Percentiles rank a stretch among this genome's conserved stretches.
Conservation (phyloP, 2,113 vertebrate genomes). For the Calyptommatus sinebrachiatus region DNA sequence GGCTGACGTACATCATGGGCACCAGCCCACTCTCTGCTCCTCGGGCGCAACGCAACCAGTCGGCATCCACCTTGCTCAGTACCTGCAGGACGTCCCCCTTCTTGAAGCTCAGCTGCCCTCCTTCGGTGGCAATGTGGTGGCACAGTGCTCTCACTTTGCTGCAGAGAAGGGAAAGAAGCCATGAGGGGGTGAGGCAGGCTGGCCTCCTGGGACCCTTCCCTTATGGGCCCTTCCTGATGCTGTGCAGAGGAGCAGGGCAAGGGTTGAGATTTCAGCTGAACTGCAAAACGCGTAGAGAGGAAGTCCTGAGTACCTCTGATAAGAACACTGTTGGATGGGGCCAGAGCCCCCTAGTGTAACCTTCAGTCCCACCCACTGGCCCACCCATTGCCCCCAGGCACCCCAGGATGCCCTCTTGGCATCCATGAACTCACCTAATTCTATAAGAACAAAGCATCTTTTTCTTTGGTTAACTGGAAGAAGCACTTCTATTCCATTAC, state of each 20-base stretch:
- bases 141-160: slow-evolving; percentile 89
- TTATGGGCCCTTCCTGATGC: fast-evolving
- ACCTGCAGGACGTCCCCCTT: slow-evolving; percentile 86
- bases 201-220: neutral
- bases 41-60: slow-evolving; percentile 87
- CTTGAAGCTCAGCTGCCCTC: slow-evolving; percentile 90
- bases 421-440: too few relatives aligned
- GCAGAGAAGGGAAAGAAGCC: slow-evolving; percentile 29
- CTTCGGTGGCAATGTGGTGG: slow-evolving; percentile 88
- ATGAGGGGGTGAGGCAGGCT: neutral
- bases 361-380: too few relatives aligned
- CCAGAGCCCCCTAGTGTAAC: too few relatives aligned
- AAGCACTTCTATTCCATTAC: too few relatives aligned
- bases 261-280: fast-evolving
- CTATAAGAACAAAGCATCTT: too few relatives aligned
- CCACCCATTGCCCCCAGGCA: too few relatives aligned
- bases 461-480: too few relatives aligned
- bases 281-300: too few relatives aligned
- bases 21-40: slow-evolving; percentile 81
- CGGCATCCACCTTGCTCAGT: slow-evolving; percentile 78
- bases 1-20: slow-evolving; percentile 87
- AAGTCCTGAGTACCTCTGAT: too few relatives aligned
- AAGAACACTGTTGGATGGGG: too few relatives aligned
- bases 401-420: too few relatives aligned
- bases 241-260: fast-evolving